Base-by-base conservation (phyloP, 2,797 vertebrate genomes). In the Danio choprae region DNA sequence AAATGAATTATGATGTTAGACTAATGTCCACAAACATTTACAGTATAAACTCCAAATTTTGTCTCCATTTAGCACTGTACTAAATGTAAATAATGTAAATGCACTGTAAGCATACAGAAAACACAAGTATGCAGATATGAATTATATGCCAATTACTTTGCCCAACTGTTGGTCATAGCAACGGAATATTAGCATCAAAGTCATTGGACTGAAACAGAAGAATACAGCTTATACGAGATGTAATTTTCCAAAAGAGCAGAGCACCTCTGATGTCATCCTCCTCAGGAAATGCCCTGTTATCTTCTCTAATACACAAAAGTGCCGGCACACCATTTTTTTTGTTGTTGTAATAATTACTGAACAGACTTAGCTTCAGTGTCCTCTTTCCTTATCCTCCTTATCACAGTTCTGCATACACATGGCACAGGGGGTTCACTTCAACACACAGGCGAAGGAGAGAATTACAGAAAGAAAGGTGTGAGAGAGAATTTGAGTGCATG, bases 401-500 rank as follows among this genome's bases (percentile, higher is more conserved):
- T 84, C 83, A 51, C 48, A 67, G 65, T 18, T 60, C 76, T 59
- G 58, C 83, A 84, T 70, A 82, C 76, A 82, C 80, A 67, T 63
- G 44, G 65, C 65, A 71, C 41, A 50, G 63, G 41, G 58, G 68
- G 60, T 77, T 77, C 58, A 51, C 72, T 75, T 67, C 80, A 75
- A 68, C 59, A 81, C 6, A 6, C 76, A 71, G 56, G n/a, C 16
- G 48, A 73, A 79, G 71, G n/a, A 75, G 72, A 65, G 79, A 67
- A 69, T 46, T 43, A 74, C 48, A 74, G 64, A 55, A 79, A 50
- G 7, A 55, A 67, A 70, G 70, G 74, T 81, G 78, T 65, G 48
- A 72, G 62, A 9, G 29, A 62, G 63, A 68, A 44, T 20, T 41
- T 43, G 74, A 62, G 69, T 38, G 62, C 16, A 18, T 68, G 36